Conservation (phyloP, 2,888 invertebrate species). For the Pseudococcus jackbeardsleyi region DNA sequence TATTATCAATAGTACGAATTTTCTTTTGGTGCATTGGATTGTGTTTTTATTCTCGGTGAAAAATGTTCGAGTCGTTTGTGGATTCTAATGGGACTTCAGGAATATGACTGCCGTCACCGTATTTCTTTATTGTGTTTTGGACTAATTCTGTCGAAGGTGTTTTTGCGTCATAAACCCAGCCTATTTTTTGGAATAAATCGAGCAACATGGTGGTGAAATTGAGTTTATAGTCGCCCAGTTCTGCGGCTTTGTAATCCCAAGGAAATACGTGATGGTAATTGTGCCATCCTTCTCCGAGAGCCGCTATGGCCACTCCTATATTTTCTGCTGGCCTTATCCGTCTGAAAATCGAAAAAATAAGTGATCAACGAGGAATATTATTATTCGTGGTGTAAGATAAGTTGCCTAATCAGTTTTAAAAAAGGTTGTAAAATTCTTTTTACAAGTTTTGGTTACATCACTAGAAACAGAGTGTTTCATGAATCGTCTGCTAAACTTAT, state of each 20-base stretch:
- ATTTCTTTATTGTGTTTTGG: conserved; percentile 72
- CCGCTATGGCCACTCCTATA: conserved; percentile 78
- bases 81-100: conserved; percentile 50
- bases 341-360: conserved; percentile 71
- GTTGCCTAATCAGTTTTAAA: not conserved
- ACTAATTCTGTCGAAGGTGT: conserved; percentile 57
- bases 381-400: not conserved
- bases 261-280: conserved; percentile 92
- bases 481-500: too few relatives aligned
- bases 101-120: conserved; percentile 72
- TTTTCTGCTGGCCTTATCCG: conserved; percentile 85
- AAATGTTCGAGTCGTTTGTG: not conserved
- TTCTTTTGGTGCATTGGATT: too few relatives aligned
- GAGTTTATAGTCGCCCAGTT: conserved; percentile 77
- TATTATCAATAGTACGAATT: not conserved
- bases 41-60: not conserved
- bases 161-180: conserved; percentile 62
- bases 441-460: not conserved
- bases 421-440: not conserved
- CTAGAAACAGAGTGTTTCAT: too few relatives aligned
- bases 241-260: conserved; percentile 84
- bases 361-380: not conserved
- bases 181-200: conserved; percentile 67
- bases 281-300: conserved; percentile 81
- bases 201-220: conserved; percentile 68